phyloP scores from a whole-genome alignment of 2,113 vertebrate species.

The Romanogobio albipinnatus region DNA sequence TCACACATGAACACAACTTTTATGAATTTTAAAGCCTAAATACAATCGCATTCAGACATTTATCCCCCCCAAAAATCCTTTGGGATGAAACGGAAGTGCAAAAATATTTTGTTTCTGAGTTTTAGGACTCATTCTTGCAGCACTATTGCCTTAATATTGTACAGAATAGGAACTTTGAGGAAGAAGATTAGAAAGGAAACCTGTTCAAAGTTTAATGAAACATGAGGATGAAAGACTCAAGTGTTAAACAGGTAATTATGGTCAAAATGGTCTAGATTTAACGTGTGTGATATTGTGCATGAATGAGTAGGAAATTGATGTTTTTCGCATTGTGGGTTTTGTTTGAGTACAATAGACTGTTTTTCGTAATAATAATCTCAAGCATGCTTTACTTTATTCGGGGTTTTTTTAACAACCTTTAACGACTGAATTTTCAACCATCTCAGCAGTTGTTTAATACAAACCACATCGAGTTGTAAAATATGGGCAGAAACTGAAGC shows the following conservation, averaged over 20 bases:
- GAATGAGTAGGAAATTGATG: neutral
- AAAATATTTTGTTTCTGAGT: neutral
- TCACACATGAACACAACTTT: neutral
- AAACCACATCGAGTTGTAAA: slow-evolving; percentile 59
- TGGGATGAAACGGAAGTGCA: neutral
- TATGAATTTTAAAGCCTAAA: neutral
- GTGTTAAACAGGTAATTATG: neutral
- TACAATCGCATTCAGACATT: neutral
- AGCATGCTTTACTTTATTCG: neutral
- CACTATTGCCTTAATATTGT: neutral
- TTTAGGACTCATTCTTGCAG: neutral
- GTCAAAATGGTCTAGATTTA: neutral
- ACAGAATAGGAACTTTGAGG: neutral
- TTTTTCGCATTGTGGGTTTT: neutral
- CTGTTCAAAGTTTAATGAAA: slow-evolving; percentile 10
- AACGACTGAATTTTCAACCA: slow-evolving; percentile 3
- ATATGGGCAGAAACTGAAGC: slow-evolving; percentile 55
- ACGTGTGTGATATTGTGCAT: neutral
- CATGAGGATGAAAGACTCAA: neutral
- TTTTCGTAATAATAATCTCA: neutral
- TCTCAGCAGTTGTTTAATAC: slow-evolving; percentile 54
- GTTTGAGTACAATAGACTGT: neutral
- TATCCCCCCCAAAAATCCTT: neutral
- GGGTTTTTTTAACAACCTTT: neutral
- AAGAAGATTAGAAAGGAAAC: neutral